phyloP scores from a whole-genome alignment of 2,113 vertebrate species.

The Marmota monax region DNA sequence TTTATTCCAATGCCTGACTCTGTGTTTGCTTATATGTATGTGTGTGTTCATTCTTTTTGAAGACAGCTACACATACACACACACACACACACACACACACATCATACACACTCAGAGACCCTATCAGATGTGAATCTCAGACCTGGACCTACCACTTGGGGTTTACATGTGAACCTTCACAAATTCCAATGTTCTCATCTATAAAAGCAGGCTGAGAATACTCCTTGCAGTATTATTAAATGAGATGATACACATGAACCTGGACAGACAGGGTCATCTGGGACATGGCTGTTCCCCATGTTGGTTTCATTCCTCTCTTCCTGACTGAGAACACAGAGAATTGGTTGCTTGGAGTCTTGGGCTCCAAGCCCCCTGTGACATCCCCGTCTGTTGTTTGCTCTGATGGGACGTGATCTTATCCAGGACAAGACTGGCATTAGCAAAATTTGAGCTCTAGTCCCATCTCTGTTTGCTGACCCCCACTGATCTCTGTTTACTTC shows the following conservation, averaged over 20 bases:
- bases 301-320: neutral
- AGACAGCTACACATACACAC: neutral
- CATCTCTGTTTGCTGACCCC: neutral
- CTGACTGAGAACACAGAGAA: neutral
- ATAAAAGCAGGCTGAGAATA: neutral
- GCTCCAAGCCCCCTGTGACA: neutral
- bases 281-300: fast-evolving
- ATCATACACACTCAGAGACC: neutral
- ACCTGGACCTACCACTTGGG: neutral
- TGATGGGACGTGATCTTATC: too few species aligned
- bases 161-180: neutral
- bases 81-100: neutral
- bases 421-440: neutral
- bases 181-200: neutral
- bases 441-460: neutral
- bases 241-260: neutral
- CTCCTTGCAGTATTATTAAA: neutral
- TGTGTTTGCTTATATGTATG: neutral
- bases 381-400: neutral
- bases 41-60: constrained; percentile 6
- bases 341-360: neutral
- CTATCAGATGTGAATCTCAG: neutral
- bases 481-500: neutral
- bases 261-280: neutral
- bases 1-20: neutral